Conservation (phyloP, 2,888 invertebrate genomes). For the Acanthosepion pharaonis region DNA sequence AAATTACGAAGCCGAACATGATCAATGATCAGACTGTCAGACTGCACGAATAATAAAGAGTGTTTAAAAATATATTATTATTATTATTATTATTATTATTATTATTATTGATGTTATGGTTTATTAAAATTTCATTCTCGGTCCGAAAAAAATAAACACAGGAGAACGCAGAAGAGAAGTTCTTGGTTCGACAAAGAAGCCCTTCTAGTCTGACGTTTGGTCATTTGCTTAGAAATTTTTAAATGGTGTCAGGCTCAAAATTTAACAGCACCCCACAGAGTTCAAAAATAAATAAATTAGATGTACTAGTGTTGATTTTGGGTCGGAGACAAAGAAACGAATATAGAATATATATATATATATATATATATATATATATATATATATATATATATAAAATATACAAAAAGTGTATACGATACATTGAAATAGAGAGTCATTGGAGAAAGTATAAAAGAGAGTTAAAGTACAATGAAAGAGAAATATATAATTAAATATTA, state of each 20-base stretch:
- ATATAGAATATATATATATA: not conserved
- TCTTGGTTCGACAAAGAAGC: not conserved
- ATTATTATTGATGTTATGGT: not conserved
- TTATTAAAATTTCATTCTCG: not conserved
- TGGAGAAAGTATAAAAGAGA: too few species aligned
- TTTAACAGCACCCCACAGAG: too few species aligned
- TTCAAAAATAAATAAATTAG: too few species aligned
- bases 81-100: not conserved
- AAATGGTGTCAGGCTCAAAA: too few species aligned
- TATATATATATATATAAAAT: not conserved
- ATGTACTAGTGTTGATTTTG: too few species aligned
- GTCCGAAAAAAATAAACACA: not conserved
- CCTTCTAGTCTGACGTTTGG: not conserved
- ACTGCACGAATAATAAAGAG: not conserved
- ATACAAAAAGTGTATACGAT: too few species aligned
- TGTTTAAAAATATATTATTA: not conserved
- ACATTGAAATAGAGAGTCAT: too few species aligned
- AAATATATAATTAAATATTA: too few species aligned
- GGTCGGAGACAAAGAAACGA: too few species aligned
- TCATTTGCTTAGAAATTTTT: too few species aligned
- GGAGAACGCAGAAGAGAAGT: not conserved
- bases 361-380: slow-evolving; percentile 23
- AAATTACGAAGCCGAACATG: not conserved
- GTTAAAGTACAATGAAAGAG: too few species aligned
- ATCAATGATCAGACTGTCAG: not conserved